Percentiles rank a stretch among this genome's conserved stretches.
phyloP scores from a whole-genome alignment of 2,113 vertebrate genomes.

The Passer montanus region DNA sequence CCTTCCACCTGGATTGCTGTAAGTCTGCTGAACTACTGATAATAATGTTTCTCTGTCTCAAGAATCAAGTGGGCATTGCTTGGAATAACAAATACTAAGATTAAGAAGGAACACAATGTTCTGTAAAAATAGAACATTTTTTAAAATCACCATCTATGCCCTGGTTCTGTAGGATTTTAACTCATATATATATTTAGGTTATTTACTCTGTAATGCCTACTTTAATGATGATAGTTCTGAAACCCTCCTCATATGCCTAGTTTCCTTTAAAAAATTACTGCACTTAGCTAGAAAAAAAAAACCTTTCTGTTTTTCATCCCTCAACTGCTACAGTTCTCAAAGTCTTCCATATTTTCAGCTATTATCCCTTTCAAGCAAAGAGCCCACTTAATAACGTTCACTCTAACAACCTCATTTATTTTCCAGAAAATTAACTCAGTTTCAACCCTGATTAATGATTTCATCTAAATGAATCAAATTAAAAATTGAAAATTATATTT shows the following conservation, averaged over 20 bases:
- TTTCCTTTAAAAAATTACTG: slow-evolving; percentile 79
- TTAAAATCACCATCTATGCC: not conserved
- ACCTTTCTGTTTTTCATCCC: slow-evolving; percentile 71
- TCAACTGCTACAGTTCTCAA: slow-evolving; percentile 65
- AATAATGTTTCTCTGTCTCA: not conserved
- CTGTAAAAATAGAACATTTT: not conserved
- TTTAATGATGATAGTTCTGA: slow-evolving; percentile 53
- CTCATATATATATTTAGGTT: slow-evolving; percentile 43
- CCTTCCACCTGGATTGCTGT: not conserved
- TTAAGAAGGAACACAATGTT: not conserved
- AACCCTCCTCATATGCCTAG: slow-evolving; percentile 43
- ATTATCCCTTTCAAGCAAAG: slow-evolving; percentile 81
- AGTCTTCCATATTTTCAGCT: slow-evolving; percentile 77
- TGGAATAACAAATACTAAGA: not conserved
- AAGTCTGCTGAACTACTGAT: not conserved
- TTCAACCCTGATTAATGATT: slow-evolving; percentile 99
- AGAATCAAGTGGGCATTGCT: not conserved
- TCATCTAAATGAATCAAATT: slow-evolving; percentile 99
- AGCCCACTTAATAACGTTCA: slow-evolving; percentile 93
- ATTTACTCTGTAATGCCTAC: slow-evolving; percentile 50
- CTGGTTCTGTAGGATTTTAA: slow-evolving; percentile 20
- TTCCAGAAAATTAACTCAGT: slow-evolving; percentile 99
- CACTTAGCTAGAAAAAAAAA: slow-evolving; percentile 69
- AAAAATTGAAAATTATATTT: slow-evolving; percentile 99
- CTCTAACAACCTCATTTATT: slow-evolving; percentile 99